These are phyloP conservation scores for Dromas ardeola DNA, from an alignment of 2,113 vertebrate species.

Conservation along the genomic window DNA sequence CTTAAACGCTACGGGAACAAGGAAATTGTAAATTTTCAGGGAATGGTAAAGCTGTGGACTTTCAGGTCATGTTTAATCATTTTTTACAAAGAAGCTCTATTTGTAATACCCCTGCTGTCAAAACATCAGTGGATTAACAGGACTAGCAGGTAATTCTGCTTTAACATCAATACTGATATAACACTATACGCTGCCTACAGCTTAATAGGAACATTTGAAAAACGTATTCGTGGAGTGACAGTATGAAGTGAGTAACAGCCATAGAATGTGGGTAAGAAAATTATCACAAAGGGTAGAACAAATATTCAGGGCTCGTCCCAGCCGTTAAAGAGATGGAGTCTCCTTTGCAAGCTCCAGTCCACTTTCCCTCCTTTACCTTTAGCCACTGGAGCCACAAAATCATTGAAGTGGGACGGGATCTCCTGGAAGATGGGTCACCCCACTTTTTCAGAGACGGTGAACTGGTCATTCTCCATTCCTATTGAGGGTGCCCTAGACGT, in stretches of 20 bases:
- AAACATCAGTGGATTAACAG: conserved; percentile 37
- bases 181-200: neutral
- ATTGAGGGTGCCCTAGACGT: neutral
- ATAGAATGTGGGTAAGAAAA: neutral
- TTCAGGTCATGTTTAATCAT: conserved; percentile 40
- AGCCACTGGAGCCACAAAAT: neutral
- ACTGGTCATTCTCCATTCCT: neutral
- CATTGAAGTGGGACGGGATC: neutral
- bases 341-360: neutral
- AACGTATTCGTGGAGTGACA: neutral
- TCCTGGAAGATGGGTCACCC: neutral
- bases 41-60: neutral
- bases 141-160: conserved; percentile 42
- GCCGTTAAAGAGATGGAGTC: neutral
- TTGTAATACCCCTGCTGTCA: conserved; percentile 22
- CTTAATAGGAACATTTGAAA: conserved; percentile 11
- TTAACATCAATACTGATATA: neutral
- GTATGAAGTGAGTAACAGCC: neutral
- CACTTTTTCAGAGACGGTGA: neutral
- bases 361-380: neutral
- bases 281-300: neutral
- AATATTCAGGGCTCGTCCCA: neutral
- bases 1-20: neutral
- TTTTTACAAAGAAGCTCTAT: conserved; percentile 11
- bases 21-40: conserved; percentile 5